Conservation (phyloP, 1,140 invertebrate species). For the Holcopasites calliopsidis region DNA sequence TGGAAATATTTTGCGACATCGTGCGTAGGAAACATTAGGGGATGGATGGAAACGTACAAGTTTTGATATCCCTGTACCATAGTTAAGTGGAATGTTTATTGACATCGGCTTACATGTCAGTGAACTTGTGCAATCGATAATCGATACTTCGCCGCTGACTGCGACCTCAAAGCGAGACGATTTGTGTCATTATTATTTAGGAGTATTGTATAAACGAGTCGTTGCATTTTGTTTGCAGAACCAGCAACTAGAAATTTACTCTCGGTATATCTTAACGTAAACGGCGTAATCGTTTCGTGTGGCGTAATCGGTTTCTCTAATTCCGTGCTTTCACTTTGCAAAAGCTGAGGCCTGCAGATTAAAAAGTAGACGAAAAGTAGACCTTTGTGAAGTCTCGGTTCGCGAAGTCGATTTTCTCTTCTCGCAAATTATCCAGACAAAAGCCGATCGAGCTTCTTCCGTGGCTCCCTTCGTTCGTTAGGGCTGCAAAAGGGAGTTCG, state of each 20-base stretch:
- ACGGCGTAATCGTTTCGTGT: constrained; percentile 13
- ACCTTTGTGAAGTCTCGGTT: background rate
- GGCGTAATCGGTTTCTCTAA: constrained; percentile 21
- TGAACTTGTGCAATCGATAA: constrained; percentile 61
- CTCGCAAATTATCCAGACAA: background rate
- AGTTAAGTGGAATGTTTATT: constrained; percentile 47
- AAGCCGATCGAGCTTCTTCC: constrained; percentile 19
- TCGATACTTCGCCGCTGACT: constrained; percentile 53
- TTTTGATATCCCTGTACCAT: background rate
- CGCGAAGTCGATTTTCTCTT: background rate
- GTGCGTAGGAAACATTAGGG: background rate
- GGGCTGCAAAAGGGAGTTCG: background rate
- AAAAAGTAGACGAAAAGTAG: background rate
- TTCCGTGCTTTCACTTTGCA: constrained; percentile 18
- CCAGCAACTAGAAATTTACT: background rate
- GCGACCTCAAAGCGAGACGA: constrained; percentile 38
- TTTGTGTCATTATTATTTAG: constrained; percentile 47
- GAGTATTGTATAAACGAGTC: constrained; percentile 16
- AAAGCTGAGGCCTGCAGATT: background rate
- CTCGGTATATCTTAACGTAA: background rate
- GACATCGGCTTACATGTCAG: constrained; percentile 49
- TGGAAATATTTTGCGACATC: background rate
- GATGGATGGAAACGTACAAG: background rate
- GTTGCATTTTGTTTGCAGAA: background rate
- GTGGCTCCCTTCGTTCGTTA: background rate